phyloP scores from a whole-genome alignment of 2,113 vertebrate genomes.

The Callipepla californica region DNA sequence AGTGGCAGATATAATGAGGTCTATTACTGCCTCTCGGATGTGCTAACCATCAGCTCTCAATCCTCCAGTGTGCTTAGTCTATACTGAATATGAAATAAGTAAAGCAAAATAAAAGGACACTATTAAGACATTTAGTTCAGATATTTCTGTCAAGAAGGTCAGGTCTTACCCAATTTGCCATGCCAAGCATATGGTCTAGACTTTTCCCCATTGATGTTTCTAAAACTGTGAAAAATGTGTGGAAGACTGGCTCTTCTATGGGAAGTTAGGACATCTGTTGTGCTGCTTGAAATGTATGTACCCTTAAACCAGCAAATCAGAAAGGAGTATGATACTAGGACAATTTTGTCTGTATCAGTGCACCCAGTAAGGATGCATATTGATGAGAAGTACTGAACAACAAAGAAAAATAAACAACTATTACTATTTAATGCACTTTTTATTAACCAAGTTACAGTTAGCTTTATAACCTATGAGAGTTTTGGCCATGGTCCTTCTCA shows the following conservation, averaged over 20 bases:
- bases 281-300: not conserved
- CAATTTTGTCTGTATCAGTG: not conserved
- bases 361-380: not conserved
- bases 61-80: not conserved
- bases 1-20: conserved; percentile 53
- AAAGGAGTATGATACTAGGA: not conserved
- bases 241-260: not conserved
- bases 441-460: not conserved
- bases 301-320: not conserved
- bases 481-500: not conserved
- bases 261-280: not conserved
- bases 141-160: conserved; percentile 5
- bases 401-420: not conserved
- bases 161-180: not conserved
- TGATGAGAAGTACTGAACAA: not conserved
- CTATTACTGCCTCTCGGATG: conserved; percentile 31
- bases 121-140: not conserved
- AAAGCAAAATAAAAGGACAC: conserved; percentile 22
- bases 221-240: not conserved
- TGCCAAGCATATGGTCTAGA: not conserved
- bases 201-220: not conserved
- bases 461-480: not conserved
- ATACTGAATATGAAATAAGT: conserved; percentile 19
- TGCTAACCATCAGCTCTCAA: conserved; percentile 7
- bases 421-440: not conserved